These are phyloP conservation scores for Syngnathoides biaculeatus DNA, from an alignment of 2,113 vertebrate species.

Conservation along the genomic window DNA sequence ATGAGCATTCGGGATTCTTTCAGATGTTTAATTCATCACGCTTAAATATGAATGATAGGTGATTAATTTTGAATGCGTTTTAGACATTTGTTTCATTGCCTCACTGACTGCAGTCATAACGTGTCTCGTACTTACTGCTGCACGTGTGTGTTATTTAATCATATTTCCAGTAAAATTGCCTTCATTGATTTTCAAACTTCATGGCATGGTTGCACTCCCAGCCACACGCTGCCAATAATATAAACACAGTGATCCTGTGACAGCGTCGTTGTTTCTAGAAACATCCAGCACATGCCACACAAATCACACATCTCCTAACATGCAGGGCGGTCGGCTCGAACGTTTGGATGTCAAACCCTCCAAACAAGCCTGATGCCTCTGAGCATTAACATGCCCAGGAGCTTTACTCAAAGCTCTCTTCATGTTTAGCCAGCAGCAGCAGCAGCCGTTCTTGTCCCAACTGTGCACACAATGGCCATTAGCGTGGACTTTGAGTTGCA, in stretches of 20 bases:
- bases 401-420: slow-evolving; percentile 30
- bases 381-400: slow-evolving; percentile 27
- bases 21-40: slow-evolving; percentile 66
- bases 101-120: slow-evolving; percentile 31
- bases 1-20: slow-evolving; percentile 52
- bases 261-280: neutral
- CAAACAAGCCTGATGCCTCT: slow-evolving; percentile 8
- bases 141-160: slow-evolving; percentile 13
- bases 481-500: slow-evolving; percentile 22
- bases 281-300: neutral
- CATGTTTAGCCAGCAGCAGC: slow-evolving; percentile 36
- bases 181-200: slow-evolving; percentile 13
- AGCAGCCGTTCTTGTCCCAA: slow-evolving; percentile 33
- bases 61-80: slow-evolving; percentile 51
- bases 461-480: slow-evolving; percentile 27
- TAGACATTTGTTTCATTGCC: slow-evolving; percentile 35
- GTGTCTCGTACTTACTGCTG: slow-evolving; percentile 2
- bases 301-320: slow-evolving; percentile 19
- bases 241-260: slow-evolving; percentile 25
- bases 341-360: slow-evolving; percentile 19
- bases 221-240: neutral
- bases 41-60: slow-evolving; percentile 64
- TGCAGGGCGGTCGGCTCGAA: slow-evolving; percentile 28
- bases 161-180: slow-evolving; percentile 11
- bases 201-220: neutral